Evolutionary conservation across 2,888 invertebrate species (phyloP).

Genomic region (Lepidochrysops patricia): DNA sequence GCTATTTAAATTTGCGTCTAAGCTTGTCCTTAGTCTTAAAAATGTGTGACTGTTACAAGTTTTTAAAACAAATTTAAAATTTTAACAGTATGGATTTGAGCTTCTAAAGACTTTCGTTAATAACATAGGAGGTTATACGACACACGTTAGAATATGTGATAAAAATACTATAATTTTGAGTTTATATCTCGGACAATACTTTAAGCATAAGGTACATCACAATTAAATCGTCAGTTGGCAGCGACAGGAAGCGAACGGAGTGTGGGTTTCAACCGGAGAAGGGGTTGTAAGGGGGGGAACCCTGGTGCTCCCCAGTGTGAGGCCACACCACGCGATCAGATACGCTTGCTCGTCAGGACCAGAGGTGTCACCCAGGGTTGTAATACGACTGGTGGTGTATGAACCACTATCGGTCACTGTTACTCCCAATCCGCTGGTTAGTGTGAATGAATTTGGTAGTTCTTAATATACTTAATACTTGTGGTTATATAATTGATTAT

Average conservation of each 20-base stretch:
- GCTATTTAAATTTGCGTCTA: too few species aligned
- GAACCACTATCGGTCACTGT: conserved; percentile 79
- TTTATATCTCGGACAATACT: neutral
- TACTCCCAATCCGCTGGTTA: conserved; percentile 78
- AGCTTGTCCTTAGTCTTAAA: too few species aligned
- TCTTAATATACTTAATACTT: too few species aligned
- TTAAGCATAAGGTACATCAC: conserved; percentile 10
- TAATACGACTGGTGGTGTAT: conserved; percentile 78
- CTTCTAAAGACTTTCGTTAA: too few species aligned
- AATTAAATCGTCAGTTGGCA: conserved; percentile 51
- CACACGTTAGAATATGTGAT: too few species aligned
- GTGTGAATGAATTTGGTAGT: conserved; percentile 17
- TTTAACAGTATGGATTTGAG: too few species aligned
- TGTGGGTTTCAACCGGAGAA: conserved; percentile 50
- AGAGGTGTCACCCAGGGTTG: conserved; percentile 76
- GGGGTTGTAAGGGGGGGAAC: conserved; percentile 51
- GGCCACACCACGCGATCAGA: conserved; percentile 77
- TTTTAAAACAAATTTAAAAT: too few species aligned
- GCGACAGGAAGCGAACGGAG: conserved; percentile 54
- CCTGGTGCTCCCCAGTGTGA: conserved; percentile 71
- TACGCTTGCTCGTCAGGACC: conserved; percentile 83
- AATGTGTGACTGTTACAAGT: too few species aligned
- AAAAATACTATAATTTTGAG: too few species aligned
- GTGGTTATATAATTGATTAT: too few species aligned
- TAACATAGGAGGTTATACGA: too few species aligned